Conservation (phyloP, 2,888 invertebrate species). For the Sarcophaga variegata region DNA sequence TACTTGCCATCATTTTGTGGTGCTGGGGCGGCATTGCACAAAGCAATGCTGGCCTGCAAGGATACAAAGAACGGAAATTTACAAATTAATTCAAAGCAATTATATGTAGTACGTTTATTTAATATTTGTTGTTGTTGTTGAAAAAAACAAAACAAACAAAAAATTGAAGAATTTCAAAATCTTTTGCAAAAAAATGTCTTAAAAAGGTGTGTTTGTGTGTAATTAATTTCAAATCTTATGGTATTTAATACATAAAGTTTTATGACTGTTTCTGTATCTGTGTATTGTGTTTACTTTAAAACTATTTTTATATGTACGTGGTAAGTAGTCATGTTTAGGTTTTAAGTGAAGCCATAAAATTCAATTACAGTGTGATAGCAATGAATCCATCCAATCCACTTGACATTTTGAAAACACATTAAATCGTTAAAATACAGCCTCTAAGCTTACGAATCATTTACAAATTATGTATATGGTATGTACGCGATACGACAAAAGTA, state of each 20-base stretch:
- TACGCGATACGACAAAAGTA: too few species aligned
- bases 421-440: not conserved
- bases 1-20: conserved; percentile 76
- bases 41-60: conserved; percentile 75
- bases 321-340: conserved; percentile 7
- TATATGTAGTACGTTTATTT: not conserved
- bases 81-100: conserved; percentile 49
- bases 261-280: too few species aligned
- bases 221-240: conserved; percentile 4
- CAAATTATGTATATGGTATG: too few species aligned
- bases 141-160: not conserved
- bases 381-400: not conserved
- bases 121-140: not conserved
- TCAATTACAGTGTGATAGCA: not conserved
- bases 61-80: conserved; percentile 32
- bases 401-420: not conserved
- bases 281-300: not conserved
- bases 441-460: too few species aligned
- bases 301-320: not conserved
- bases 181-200: not conserved
- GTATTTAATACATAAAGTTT: not conserved
- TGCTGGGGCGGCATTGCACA: conserved; percentile 75
- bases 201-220: conserved; percentile 29
- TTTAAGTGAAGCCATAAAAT: not conserved
- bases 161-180: conserved; percentile 16